phyloP scores from a whole-genome alignment of 2,113 vertebrate genomes.

The Ranitomeya imitator region DNA sequence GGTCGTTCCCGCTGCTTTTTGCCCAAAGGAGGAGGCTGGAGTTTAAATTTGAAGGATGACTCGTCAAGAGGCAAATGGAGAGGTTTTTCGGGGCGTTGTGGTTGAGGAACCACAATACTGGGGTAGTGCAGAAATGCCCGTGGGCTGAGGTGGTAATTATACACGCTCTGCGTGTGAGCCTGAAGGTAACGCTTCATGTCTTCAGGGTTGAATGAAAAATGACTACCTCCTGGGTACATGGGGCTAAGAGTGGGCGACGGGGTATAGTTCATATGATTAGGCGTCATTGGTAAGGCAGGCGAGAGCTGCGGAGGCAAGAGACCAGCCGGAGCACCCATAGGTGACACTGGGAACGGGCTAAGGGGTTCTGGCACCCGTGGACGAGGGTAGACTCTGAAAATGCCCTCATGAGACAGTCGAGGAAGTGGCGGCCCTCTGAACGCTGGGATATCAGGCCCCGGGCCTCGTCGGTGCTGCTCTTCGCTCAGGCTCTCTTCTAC shows the following conservation, averaged over 20 bases:
- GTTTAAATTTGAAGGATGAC: constrained; percentile 88
- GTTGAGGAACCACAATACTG: constrained; percentile 86
- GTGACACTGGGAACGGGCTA: constrained; percentile 86
- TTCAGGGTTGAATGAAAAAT: constrained; percentile 91
- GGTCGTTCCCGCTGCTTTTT: constrained; percentile 79
- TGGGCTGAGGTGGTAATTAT: constrained; percentile 95
- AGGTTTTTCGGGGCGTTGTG: constrained; percentile 80
- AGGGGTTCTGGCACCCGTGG: constrained; percentile 76
- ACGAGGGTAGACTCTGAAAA: constrained; percentile 80
- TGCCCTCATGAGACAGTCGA: constrained; percentile 80
- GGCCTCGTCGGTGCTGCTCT: constrained; percentile 70
- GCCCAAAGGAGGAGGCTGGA: constrained; percentile 86
- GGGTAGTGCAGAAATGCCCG: constrained; percentile 91
- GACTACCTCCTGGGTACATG: constrained; percentile 79
- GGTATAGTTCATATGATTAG: constrained; percentile 84
- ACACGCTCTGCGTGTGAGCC: constrained; percentile 89
- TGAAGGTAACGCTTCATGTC: constrained; percentile 96
- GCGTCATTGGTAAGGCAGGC: constrained; percentile 86
- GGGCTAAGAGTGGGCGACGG: constrained; percentile 87
- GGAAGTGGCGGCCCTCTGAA: constrained; percentile 76
- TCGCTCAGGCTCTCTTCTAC: constrained; percentile 83
- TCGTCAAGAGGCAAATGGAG: constrained; percentile 69
- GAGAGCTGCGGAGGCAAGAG: constrained; percentile 81
- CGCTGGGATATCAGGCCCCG: constrained; percentile 63
- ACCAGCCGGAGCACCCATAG: constrained; percentile 78